Base-by-base conservation (phyloP, 2,888 invertebrate genomes). In the Agapostemon virescens region DNA sequence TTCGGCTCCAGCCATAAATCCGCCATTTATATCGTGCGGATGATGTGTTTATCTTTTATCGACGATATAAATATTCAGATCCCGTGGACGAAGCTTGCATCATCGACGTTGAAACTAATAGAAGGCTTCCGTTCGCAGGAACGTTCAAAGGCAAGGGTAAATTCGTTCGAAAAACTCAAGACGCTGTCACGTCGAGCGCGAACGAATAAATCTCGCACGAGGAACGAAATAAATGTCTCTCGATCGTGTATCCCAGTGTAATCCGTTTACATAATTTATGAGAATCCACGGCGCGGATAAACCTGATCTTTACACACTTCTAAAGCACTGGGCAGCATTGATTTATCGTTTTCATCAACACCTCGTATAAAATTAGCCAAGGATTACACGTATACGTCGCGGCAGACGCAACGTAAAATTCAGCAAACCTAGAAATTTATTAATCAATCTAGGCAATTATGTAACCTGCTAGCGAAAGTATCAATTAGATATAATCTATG, bases 21-120 rank as follows among this genome's bases (percentile, higher is more conserved):
- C 77, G 36, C 68, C 83, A 74, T 87, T 88, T 88, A 88, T 84
- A 85, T 85, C 88, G 78, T 64, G 77, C 76, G 77, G 84, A 86
- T 88, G 89, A 89, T 87, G 85, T 87, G 86, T 89, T 87, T 88
- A 86, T 89, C 84, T 87, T 87, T 88, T 88, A 88, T 87, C 86
- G 86, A 77, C 84, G 79, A 82, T 82, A 85, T 87, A 88, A 86
- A 89, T 88, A 88, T 86, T 84, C 84, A 66, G 61, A 71, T 69
- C 67, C 74, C 76, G 81, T 71, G 71, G 80, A 79, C 75, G 77
- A 66, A 61, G 80, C 76, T 88, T 86, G 77, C 84, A 82, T 88
- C 82, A 85, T 74, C 71, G 40, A 42, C 76, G 61, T 69, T 42
- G n/a, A 55, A 67, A 45, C 70, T 67, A 76, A 76, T 76, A 76